These are phyloP conservation scores for Enchytraeus crypticus DNA, from an alignment of 2,888 invertebrate genomes.

Conservation along the genomic window DNA sequence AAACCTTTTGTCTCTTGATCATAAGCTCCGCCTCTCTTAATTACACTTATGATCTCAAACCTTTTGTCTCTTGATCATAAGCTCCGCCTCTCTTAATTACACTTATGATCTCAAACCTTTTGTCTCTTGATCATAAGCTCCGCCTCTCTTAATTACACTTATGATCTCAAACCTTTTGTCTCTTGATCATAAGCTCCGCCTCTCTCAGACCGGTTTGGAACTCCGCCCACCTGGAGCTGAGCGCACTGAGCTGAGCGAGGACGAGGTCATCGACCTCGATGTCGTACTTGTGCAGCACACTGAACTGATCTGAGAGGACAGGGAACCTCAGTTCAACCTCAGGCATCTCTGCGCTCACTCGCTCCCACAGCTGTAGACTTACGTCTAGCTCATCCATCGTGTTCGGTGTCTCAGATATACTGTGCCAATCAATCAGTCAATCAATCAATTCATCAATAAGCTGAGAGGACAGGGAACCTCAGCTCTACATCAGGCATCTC, in stretches of 20 bases:
- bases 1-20: too few relatives aligned
- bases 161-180: slow-evolving; percentile 55
- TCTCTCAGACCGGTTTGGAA: slow-evolving; percentile 64
- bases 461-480: slow-evolving; percentile 66
- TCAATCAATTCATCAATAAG: too few relatives aligned
- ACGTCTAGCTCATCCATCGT: slow-evolving; percentile 65
- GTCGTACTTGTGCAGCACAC: slow-evolving; percentile 59
- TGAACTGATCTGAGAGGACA: slow-evolving; percentile 65
- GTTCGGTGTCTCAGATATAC: slow-evolving; percentile 56
- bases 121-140: too few relatives aligned
- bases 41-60: too few relatives aligned
- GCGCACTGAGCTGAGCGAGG: slow-evolving; percentile 42
- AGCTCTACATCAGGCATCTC: slow-evolving; percentile 61
- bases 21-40: too few relatives aligned
- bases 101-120: too few relatives aligned
- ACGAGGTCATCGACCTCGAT: slow-evolving; percentile 57
- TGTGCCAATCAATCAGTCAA: too few relatives aligned
- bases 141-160: too few relatives aligned
- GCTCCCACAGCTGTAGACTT: slow-evolving; percentile 62
- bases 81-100: too few relatives aligned
- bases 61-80: too few relatives aligned
- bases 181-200: slow-evolving; percentile 64
- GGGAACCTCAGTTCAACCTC: slow-evolving; percentile 64
- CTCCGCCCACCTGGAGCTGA: slow-evolving; percentile 61
- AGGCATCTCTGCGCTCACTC: slow-evolving; percentile 59